Base-by-base conservation (phyloP, 2,888 invertebrate species). In the Exocentrus adspersus region DNA sequence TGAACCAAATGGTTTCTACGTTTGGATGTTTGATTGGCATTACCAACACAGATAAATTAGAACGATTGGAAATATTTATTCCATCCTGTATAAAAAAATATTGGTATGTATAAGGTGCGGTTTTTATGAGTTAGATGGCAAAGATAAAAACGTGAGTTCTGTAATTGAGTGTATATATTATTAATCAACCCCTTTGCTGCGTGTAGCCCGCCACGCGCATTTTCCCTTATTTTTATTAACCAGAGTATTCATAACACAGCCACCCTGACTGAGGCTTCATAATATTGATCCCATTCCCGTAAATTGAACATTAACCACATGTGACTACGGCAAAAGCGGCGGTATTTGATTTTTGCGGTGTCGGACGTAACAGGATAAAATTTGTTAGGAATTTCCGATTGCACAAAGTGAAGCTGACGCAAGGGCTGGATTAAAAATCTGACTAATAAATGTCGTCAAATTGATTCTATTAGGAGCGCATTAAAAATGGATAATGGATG, bases 61-160 rank as follows among this genome's bases (percentile, higher is more conserved):
- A 14, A 3, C 37, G 37, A 37, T 37, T 7, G 37, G 1, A 12
- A 37, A 37, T 37, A 37, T 37, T 37, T 37, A 37, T 37, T 37
- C n/a, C 37, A 37, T 12, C 37, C 37, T 12, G 14, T 37, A 37
- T 37, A 5, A 12, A 12, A 37, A 37, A 14, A 37, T 12, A 2
- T 37, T 14, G 12, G 5, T 37, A 12, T n/a, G 37, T 14, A 37
- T 37, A 14, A 12, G 37, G 37, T 37, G 12, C 37, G 37, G 37
- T 14, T 37, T 14, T 12, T 62, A 65, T 67, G 67, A 69, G 67
- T 62, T 67, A 66, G 64, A 66, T 66, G 45, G 61, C 64, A 62
- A 17, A 64, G 69, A 67, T 68, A 62, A 67, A 67, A 67, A n/a
- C n/a, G n/a, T n/a, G n/a, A n/a, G n/a, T n/a, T n/a, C n/a, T n/a